Percentiles rank a stretch among this genome's conserved stretches.
These are phyloP conservation scores for Halcyon malimbica DNA, from an alignment of 2,113 vertebrate species.

Conservation along the genomic window DNA sequence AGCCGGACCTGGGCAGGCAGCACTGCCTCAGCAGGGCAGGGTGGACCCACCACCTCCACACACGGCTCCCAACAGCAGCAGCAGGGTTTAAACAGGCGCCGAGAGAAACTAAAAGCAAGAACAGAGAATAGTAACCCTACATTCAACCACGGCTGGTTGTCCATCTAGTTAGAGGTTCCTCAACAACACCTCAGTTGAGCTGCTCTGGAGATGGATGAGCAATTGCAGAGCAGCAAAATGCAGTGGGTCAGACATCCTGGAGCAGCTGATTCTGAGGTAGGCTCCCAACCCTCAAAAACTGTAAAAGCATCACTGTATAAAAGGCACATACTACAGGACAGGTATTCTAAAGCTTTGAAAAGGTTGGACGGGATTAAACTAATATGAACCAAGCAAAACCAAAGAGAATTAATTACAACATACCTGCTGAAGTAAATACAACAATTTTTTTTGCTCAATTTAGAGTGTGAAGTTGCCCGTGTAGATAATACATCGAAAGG, in stretches of 20 bases:
- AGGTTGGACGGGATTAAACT: background rate
- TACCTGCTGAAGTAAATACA: background rate
- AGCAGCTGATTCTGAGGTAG: rapidly evolving
- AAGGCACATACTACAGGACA: background rate
- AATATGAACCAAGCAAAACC: background rate
- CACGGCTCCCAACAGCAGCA: background rate
- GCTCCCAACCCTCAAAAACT: background rate
- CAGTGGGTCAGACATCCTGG: background rate
- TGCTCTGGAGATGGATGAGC: background rate
- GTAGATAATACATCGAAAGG: background rate
- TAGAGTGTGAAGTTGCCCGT: no score
- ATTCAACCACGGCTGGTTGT: rapidly evolving
- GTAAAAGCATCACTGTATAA: background rate
- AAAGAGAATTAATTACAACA: background rate
- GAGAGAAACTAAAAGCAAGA: background rate
- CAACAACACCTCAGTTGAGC: background rate
- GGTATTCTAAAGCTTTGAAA: background rate
- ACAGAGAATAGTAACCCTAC: background rate
- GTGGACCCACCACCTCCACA: background rate
- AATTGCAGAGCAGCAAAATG: background rate
- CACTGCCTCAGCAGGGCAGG: rapidly evolving
- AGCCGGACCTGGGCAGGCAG: background rate
- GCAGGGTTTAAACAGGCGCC: background rate
- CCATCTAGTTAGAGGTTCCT: background rate
- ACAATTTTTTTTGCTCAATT: background rate